phyloP scores from a whole-genome alignment of 2,888 invertebrate species.

The Notocelia uddmanniana region DNA sequence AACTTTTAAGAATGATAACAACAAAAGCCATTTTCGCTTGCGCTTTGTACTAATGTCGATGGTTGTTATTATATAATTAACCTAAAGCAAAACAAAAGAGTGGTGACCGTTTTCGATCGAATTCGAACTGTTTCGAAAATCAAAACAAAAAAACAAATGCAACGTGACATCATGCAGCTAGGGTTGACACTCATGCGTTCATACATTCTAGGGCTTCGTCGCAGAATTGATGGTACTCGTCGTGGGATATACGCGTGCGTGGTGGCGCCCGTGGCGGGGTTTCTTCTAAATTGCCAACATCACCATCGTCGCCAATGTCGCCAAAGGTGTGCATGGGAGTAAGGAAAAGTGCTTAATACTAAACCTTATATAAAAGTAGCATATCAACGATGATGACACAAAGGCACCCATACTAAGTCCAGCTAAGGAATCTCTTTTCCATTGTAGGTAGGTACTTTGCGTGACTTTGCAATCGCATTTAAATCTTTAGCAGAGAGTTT shows the following conservation, averaged over 20 bases:
- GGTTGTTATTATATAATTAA: neutral
- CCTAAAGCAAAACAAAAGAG: neutral
- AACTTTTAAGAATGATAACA: neutral
- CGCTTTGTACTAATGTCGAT: neutral
- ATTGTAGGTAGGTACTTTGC: neutral
- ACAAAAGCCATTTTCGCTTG: neutral
- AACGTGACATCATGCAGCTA: slow-evolving; percentile 68
- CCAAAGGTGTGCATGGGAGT: slow-evolving; percentile 58
- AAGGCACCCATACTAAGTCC: no score
- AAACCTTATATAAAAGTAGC: slow-evolving; percentile 20
- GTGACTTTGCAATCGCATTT: neutral
- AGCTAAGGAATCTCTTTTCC: neutral
- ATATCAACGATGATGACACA: no score
- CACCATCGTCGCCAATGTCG: slow-evolving; percentile 49
- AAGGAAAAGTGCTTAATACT: slow-evolving; percentile 59
- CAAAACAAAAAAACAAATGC: slow-evolving; percentile 58
- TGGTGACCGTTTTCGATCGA: slow-evolving; percentile 3
- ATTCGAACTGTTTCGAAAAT: slow-evolving; percentile 1
- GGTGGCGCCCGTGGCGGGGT: slow-evolving; percentile 79
- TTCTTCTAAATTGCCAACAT: slow-evolving; percentile 56
- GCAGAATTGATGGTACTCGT: slow-evolving; percentile 93
- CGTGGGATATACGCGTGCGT: slow-evolving; percentile 87
- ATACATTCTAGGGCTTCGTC: slow-evolving; percentile 93
- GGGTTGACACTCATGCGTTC: slow-evolving; percentile 63
- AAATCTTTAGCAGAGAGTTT: slow-evolving; percentile 13